Evolutionary conservation across 2,888 invertebrate genomes (phyloP), one percentile per base, ranked within the genome.

Genomic region (Glaucopsyche alexis): DNA sequence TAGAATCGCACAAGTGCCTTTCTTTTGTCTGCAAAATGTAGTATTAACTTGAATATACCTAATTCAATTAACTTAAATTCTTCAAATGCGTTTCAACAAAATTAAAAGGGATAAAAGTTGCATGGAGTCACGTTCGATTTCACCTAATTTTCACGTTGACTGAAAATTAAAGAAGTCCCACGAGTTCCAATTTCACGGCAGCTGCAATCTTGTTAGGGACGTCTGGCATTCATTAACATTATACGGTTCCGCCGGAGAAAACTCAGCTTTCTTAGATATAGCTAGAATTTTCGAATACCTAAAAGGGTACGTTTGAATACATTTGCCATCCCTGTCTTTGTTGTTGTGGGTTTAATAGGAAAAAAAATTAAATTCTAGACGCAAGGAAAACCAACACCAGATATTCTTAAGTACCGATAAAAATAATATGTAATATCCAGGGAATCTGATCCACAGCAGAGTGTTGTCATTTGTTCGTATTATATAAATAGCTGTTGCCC

Each of bases 221-320:
- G 87, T 85, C 90, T 90, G 87, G 85, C 86, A 87, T 92, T 91
- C 90, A 91, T 91, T 91, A 92, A 88, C 88, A 90, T 92, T 91
- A 90, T 90, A 88, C 85, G 88, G 89, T 88, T 90, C 87, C 83
- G 82, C 80, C 80, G 81, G 82, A 83, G 84, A 81, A 85, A 89
- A 89, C 86, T 89, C 14, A 38, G 60, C 38, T 60, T 38, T 60
- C 60, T 60, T 60, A 19, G 29, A 55, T 29, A 6, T 29, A 60
- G 55, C 55, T 55, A 11, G 19, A 55, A 11, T 29, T 55, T 55
- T 13, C 8, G n/a, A 50, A 50, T 4, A 29, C n/a, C n/a, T 29
- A 29, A 29, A 29, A 29, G 29, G 0, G 29, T 29, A 29, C 29
- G 29, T 4, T 29, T 29, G 29, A 29, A 29, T 29, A 50, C 50